Evolutionary conservation across 2,113 vertebrate genomes (phyloP).

Genomic region (Hyaena hyaena): DNA sequence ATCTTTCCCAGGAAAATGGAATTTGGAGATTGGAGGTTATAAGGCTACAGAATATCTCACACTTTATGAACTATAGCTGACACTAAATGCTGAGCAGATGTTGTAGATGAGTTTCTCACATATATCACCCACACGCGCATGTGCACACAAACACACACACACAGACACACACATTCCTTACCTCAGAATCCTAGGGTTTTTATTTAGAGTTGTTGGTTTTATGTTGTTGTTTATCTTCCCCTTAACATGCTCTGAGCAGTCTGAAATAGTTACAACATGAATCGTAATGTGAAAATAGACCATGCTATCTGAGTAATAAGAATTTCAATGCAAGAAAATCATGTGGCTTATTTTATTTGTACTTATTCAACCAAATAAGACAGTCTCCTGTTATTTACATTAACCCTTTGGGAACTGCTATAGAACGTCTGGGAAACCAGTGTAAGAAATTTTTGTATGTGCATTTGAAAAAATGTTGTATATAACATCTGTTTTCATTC

Average conservation of each 20-base stretch:
- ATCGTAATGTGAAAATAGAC: not conserved
- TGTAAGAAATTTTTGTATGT: not conserved
- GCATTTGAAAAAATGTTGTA: not conserved
- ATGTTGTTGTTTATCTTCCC: not conserved
- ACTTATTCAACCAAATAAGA: not conserved
- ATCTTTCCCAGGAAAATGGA: not conserved
- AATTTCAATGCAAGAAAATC: not conserved
- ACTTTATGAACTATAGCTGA: not conserved
- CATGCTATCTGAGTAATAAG: not conserved
- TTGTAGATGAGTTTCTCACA: not conserved
- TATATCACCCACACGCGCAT: no score
- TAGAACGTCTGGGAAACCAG: not conserved
- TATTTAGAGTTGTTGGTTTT: not conserved
- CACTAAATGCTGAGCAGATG: not conserved
- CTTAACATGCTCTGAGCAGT: not conserved
- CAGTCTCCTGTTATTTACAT: not conserved
- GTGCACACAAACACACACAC: not conserved
- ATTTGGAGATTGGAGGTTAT: not conserved
- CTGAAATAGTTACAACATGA: not conserved
- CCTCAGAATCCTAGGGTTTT: not conserved
- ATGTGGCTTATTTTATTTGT: not conserved
- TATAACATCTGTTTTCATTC: slow-evolving; percentile 71
- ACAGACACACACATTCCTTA: no score
- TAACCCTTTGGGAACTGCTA: slow-evolving; percentile 18
- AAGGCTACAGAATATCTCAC: not conserved